These are phyloP conservation scores for Marisa cornuarietis DNA, from an alignment of 1,140 invertebrate species.

Conservation along the genomic window DNA sequence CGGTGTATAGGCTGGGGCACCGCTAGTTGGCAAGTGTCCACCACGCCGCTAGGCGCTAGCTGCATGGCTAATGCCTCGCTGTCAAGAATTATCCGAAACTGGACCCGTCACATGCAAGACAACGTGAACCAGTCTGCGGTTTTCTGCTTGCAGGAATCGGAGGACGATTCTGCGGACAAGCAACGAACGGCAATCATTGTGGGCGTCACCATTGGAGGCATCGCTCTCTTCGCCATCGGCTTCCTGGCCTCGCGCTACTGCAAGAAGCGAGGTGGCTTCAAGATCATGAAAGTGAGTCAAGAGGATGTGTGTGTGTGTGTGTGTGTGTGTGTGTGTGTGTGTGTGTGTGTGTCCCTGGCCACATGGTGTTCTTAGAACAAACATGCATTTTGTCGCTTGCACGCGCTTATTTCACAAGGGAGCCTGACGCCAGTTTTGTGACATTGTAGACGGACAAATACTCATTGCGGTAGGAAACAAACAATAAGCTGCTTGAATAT, in stretches of 20 bases:
- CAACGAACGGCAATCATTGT: conserved; percentile 31
- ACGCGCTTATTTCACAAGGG: too few relatives aligned
- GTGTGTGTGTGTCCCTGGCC: neutral
- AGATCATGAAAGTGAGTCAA: conserved; percentile 22
- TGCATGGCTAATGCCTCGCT: neutral
- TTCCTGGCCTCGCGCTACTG: conserved; percentile 27
- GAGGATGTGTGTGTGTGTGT: neutral
- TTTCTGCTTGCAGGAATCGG: conserved; percentile 1
- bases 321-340: neutral
- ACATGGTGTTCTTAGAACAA: too few relatives aligned
- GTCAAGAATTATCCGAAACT: neutral
- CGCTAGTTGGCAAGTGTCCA: neutral
- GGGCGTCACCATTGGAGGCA: conserved; percentile 29
- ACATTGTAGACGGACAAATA: too few relatives aligned
- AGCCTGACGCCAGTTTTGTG: too few relatives aligned
- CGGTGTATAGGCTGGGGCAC: too few relatives aligned
- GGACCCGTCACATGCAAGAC: neutral
- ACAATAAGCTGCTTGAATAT: too few relatives aligned
- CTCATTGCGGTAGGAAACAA: too few relatives aligned
- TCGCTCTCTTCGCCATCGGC: conserved; percentile 27
- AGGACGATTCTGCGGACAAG: conserved; percentile 8
- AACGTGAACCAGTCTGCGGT: neutral
- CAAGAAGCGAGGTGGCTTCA: conserved; percentile 24
- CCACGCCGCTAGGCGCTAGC: neutral
- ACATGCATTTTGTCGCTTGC: too few relatives aligned